phyloP scores from a whole-genome alignment of 2,113 vertebrate genomes.

The Heterochromis multidens region DNA sequence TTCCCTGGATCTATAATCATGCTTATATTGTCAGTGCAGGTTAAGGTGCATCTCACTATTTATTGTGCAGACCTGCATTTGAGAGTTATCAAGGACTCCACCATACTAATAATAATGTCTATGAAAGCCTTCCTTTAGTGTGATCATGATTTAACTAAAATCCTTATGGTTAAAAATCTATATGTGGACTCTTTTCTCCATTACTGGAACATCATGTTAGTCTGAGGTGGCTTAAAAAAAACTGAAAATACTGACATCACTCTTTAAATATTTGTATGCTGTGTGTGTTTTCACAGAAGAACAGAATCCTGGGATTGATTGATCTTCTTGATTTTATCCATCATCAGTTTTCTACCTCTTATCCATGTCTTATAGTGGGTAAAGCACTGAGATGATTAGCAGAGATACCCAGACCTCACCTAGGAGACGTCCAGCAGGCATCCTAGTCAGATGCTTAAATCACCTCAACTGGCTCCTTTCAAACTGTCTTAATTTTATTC shows the following conservation, averaged over 20 bases:
- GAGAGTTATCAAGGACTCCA: not conserved
- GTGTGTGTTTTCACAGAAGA: not conserved
- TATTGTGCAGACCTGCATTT: not conserved
- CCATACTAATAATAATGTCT: too few species aligned
- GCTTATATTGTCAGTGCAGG: not conserved
- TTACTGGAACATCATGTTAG: too few species aligned
- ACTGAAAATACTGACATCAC: not conserved
- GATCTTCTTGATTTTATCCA: not conserved
- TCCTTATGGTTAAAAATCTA: not conserved
- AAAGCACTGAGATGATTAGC: not conserved
- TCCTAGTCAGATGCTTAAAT: not conserved
- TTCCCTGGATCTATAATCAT: not conserved
- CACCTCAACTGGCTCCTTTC: not conserved
- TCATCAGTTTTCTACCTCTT: too few species aligned
- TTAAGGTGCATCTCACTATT: not conserved
- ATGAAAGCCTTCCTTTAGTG: not conserved
- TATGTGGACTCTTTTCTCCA: not conserved
- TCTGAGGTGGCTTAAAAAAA: too few species aligned
- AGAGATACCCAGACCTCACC: not conserved
- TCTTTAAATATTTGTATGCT: not conserved
- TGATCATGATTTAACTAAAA: not conserved
- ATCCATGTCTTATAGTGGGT: accelerated
- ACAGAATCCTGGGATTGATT: not conserved
- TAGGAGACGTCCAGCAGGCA: not conserved
- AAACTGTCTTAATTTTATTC: too few species aligned